Conservation (phyloP, 2,113 vertebrate genomes). For the Odocoileus virginianus region DNA sequence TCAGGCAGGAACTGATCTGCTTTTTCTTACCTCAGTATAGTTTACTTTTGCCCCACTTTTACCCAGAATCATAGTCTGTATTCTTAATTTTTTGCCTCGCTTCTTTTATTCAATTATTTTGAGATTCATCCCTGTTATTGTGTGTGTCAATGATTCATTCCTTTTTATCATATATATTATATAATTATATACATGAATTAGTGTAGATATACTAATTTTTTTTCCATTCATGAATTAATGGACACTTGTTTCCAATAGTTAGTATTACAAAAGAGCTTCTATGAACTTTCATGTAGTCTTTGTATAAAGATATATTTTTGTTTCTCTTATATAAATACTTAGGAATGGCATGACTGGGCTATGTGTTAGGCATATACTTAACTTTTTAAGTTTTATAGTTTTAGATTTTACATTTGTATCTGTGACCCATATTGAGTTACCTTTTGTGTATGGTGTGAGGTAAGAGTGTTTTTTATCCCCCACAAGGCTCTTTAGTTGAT, state of each 20-base stretch:
- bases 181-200: not conserved
- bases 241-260: not conserved
- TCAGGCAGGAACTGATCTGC: not conserved
- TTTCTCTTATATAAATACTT: not conserved
- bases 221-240: not conserved
- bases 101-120: constrained; percentile 17
- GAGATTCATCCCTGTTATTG: not conserved
- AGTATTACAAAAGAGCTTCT: not conserved
- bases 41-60: not conserved
- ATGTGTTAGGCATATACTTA: not conserved
- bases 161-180: not conserved
- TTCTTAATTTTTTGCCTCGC: not conserved
- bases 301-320: not conserved
- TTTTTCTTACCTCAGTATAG: not conserved
- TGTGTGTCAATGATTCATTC: not conserved
- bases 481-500: not conserved
- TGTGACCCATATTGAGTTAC: not conserved
- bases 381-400: not conserved
- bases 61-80: not conserved
- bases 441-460: not conserved
- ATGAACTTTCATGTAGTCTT: not conserved
- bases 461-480: not conserved
- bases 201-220: not conserved
- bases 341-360: not conserved
- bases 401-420: not conserved